Percentiles rank a stretch among this genome's conserved stretches.
Conservation (phyloP, 2,888 invertebrate genomes). For the Tricholauxania praeusta region DNA sequence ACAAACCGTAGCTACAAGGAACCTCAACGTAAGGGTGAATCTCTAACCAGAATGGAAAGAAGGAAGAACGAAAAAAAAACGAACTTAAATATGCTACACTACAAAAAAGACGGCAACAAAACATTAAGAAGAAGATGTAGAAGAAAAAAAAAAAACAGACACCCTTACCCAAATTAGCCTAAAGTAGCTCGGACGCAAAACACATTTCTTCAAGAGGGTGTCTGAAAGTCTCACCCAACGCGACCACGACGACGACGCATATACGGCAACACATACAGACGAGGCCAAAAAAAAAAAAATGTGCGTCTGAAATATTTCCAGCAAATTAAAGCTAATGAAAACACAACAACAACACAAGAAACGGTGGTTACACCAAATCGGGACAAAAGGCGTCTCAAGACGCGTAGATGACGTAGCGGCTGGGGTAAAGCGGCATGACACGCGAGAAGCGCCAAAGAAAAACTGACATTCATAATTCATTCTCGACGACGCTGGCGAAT, state of each 20-base stretch:
- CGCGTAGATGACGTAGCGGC: background rate
- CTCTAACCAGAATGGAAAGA: constrained; percentile 36
- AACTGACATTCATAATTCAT: constrained; percentile 64
- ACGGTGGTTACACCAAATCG: constrained; percentile 14
- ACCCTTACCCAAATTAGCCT: constrained; percentile 27
- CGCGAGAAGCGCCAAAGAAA: constrained; percentile 49
- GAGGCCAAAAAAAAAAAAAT: constrained; percentile 22
- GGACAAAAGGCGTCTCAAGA: background rate
- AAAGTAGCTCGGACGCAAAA: constrained; percentile 10
- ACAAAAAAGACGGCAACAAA: background rate
- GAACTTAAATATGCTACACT: constrained; percentile 23
- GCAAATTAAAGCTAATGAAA: constrained; percentile 64
- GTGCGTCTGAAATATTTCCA: constrained; percentile 56
- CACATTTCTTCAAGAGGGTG: constrained; percentile 17
- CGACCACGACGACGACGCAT: background rate
- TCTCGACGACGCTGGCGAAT: constrained; percentile 11
- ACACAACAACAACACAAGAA: constrained; percentile 48
- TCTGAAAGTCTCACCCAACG: constrained; percentile 21
- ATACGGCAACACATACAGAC: constrained; percentile 6
- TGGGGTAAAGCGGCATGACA: constrained; percentile 11
- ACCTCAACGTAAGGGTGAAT: constrained; percentile 21
- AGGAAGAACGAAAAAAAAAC: constrained; percentile 15
- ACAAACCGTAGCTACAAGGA: constrained; percentile 48
- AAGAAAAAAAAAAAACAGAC: constrained; percentile 8
- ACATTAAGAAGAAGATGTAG: constrained; percentile 20